These are phyloP conservation scores for Aix galericulata DNA, from an alignment of 2,113 vertebrate species.

Conservation along the genomic window DNA sequence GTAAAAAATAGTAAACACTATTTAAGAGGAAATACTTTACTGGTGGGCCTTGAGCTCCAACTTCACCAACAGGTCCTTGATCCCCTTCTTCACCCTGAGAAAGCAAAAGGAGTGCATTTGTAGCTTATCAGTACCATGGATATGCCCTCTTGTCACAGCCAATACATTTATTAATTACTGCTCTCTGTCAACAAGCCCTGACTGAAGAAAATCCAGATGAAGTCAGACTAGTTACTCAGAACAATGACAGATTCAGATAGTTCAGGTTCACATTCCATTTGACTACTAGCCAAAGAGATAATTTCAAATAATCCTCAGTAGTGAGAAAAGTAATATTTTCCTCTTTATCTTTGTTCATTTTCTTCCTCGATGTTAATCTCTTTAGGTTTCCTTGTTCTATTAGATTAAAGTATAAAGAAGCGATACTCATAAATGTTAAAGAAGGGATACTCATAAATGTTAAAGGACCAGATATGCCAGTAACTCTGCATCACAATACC, in stretches of 20 bases:
- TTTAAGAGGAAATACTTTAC: conserved; percentile 80
- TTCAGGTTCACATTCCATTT: background rate
- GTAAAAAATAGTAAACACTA: background rate
- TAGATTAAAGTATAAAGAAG: background rate
- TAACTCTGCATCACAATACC: background rate
- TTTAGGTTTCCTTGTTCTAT: background rate
- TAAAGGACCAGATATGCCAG: background rate
- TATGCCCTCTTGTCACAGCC: background rate
- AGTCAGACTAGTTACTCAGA: background rate
- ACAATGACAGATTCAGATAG: background rate
- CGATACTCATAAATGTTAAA: background rate
- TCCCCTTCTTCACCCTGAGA: conserved; percentile 93
- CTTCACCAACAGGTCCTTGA: conserved; percentile 87
- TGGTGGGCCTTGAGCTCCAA: conserved; percentile 89
- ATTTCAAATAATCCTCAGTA: background rate
- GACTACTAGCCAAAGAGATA: background rate
- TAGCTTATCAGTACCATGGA: background rate
- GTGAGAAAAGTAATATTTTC: background rate
- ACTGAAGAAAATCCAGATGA: background rate
- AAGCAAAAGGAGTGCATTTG: background rate
- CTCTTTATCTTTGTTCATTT: background rate
- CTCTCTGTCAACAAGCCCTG: background rate
- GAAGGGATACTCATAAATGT: background rate
- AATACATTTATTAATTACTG: background rate
- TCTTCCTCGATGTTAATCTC: background rate